A percentile compares a stretch with the other conserved stretches of the same genome.
Evolutionary conservation across 2,888 invertebrate species (phyloP).

Genomic region (Reticulitermes lucifugus): DNA sequence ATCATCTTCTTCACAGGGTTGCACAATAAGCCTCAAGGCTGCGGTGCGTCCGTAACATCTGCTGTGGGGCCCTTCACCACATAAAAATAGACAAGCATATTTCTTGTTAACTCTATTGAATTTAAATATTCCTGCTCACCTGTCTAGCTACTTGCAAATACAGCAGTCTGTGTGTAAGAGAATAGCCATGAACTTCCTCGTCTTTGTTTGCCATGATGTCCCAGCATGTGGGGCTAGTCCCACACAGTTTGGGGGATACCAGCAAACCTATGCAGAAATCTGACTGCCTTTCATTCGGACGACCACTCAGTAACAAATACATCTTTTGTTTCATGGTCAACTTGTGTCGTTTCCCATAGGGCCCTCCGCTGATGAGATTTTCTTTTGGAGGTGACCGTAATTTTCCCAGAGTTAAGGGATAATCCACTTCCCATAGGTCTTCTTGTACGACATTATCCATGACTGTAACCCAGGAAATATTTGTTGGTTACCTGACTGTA

Average conservation of each 20-base stretch:
- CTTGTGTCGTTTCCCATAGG: neutral
- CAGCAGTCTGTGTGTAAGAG: slow-evolving; percentile 25
- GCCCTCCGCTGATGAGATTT: neutral
- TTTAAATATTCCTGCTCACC: neutral
- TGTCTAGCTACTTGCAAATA: neutral
- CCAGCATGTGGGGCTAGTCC: neutral
- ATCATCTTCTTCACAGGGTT: no score
- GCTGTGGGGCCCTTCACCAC: no score
- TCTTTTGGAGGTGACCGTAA: neutral
- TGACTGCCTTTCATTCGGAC: neutral
- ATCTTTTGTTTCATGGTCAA: neutral
- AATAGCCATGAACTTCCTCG: slow-evolving; percentile 10
- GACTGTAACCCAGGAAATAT: neutral
- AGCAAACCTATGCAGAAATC: neutral
- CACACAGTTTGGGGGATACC: neutral
- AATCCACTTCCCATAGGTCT: slow-evolving; percentile 8
- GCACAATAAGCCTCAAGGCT: no score
- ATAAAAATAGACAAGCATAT: no score
- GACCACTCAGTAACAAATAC: neutral
- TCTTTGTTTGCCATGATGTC: slow-evolving; percentile 11
- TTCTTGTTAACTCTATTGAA: no score
- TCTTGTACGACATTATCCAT: neutral
- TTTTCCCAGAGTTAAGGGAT: neutral
- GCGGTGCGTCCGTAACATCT: no score
- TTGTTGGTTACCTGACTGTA: no score